Evolutionary conservation across 2,888 invertebrate species (phyloP).

Genomic region (Slavum lentiscoides): DNA sequence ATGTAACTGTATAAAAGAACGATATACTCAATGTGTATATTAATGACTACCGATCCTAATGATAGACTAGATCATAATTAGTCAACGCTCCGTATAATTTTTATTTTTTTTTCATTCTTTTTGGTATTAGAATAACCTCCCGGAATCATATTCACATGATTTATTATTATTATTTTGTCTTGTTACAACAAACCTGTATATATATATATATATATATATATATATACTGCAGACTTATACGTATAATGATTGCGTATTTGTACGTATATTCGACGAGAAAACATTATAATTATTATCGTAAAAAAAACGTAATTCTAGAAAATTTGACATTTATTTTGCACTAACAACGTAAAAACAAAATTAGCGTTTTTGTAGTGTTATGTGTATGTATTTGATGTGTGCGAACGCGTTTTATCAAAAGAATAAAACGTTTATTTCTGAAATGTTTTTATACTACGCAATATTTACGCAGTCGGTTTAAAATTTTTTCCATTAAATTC

Average conservation of each 20-base stretch:
- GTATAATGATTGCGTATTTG: background rate
- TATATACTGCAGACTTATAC: too few species aligned
- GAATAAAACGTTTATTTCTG: too few species aligned
- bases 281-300: too few species aligned
- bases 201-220: background rate
- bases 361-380: too few species aligned
- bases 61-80: conserved; percentile 37
- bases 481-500: too few species aligned
- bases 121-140: background rate
- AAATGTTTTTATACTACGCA: too few species aligned
- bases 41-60: conserved; percentile 26
- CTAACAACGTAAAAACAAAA: too few species aligned
- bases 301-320: too few species aligned
- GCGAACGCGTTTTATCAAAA: too few species aligned
- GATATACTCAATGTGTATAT: conserved; percentile 5
- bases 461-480: too few species aligned
- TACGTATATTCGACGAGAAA: background rate
- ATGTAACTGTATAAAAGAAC: background rate
- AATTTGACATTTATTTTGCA: too few species aligned
- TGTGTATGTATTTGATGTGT: too few species aligned
- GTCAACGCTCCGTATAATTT: conserved; percentile 19
- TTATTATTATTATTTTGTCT: background rate
- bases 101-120: background rate
- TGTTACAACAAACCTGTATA: background rate
- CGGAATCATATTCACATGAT: conserved; percentile 23